Conservation (phyloP, 1,140 invertebrate genomes). For the Neotoxoptera formosana region DNA sequence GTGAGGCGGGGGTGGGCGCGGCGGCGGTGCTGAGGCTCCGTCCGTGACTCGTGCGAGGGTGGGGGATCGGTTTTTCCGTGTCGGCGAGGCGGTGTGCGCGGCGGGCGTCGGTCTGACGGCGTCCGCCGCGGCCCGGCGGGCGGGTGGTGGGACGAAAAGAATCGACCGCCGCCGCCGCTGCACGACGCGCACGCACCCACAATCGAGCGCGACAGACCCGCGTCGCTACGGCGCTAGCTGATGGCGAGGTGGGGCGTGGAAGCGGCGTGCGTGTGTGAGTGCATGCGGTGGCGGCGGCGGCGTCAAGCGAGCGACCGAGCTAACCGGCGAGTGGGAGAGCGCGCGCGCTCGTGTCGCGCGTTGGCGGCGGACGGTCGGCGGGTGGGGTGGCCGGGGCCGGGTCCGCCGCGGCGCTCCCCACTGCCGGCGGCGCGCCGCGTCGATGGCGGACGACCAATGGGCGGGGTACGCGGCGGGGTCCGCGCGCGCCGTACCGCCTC, state of each 20-base stretch:
- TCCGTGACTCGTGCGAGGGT: neutral
- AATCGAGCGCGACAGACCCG: neutral
- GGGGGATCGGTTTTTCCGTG: constrained; percentile 11
- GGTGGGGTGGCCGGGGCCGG: neutral
- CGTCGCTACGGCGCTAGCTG: no score
- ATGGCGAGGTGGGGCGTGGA: no score
- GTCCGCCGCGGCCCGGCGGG: neutral
- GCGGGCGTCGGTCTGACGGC: neutral
- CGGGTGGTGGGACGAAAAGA: neutral
- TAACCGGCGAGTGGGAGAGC: neutral
- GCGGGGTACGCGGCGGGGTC: constrained; percentile 19
- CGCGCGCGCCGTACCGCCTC: constrained; percentile 18
- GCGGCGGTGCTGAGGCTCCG: neutral
- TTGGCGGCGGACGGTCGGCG: neutral
- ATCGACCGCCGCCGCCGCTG: constrained; percentile 1
- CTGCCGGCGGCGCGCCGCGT: neutral
- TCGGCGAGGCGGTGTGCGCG: neutral
- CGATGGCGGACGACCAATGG: constrained; percentile 45
- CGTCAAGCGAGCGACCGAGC: neutral
- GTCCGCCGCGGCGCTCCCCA: neutral
- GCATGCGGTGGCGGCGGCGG: no score
- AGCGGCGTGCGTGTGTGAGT: no score
- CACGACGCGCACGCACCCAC: neutral
- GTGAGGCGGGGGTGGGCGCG: neutral
- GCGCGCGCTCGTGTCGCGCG: no score